Percentiles rank a stretch among this genome's conserved stretches.
These are phyloP conservation scores for Keiferia lycopersicella DNA, from an alignment of 2,888 invertebrate genomes.

Conservation along the genomic window DNA sequence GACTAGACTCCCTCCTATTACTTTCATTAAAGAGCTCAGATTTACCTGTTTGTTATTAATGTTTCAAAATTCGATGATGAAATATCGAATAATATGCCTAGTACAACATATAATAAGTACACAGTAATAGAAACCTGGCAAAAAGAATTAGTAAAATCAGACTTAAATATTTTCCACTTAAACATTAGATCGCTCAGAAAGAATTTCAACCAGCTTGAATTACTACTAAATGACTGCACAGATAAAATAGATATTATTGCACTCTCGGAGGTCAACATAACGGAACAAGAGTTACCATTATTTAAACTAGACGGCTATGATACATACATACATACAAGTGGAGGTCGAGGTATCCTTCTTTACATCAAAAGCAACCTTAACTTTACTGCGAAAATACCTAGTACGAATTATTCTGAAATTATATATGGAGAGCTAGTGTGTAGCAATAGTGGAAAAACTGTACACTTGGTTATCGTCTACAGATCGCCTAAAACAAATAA, in stretches of 20 bases:
- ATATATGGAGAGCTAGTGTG: background rate
- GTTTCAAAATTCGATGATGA: too few relatives aligned
- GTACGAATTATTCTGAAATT: background rate
- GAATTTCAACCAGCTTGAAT: background rate
- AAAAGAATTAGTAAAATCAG: background rate
- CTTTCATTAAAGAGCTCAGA: too few relatives aligned
- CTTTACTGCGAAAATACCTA: background rate
- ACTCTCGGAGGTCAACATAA: background rate
- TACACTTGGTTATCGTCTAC: background rate
- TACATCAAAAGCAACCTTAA: background rate
- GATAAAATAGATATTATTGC: background rate
- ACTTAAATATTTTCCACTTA: background rate
- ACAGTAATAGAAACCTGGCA: background rate
- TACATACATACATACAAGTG: background rate
- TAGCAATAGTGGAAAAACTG: background rate
- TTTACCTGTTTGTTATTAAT: too few relatives aligned
- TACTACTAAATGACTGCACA: background rate
- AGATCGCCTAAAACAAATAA: background rate
- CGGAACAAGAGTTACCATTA: background rate
- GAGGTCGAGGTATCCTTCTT: background rate
- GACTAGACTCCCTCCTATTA: too few relatives aligned
- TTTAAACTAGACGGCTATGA: constrained; percentile 5
- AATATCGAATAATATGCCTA: too few relatives aligned
- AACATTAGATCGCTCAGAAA: background rate
- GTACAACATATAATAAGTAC: constrained; percentile 1